Evolutionary conservation across 2,888 invertebrate species (phyloP), one percentile per base, ranked within the genome.

Genomic region (Iselma pallidipennis): DNA sequence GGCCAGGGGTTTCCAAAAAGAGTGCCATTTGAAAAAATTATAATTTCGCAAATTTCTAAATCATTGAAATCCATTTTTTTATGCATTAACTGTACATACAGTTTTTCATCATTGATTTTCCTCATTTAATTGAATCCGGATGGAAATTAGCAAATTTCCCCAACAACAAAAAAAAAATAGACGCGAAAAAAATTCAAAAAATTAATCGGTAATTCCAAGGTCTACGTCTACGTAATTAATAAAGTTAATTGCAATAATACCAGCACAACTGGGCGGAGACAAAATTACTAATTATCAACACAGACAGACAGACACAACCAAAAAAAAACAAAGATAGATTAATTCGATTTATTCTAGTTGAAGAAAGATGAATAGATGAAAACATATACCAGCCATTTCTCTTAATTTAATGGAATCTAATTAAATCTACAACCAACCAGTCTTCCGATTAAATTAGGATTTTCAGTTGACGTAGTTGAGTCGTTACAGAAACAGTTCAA

Each of bases 351-450:
- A 19, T 16, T 9, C 6, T n/a, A 31, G 37, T 31, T 12, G n/a
- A 21, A 61, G 6, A 33, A 29, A 56, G 61, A 61, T 12, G 10
- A 19, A 9, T 37, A 37, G 37, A 5, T n/a, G n/a, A n/a, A n/a
- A n/a, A n/a, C 26, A 14, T 12, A 19, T 12, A 3, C 25, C 57
- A n/a, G 49, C 57, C 57, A 61, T 57, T 61, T 29, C 57, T 61
- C 57, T 61, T 61, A 61, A 61, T 61, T 61, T 57, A 61, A 61
- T 53, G 49, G 57, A 61, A 61, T 61, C 61, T 61, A 61, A 61
- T 61, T 61, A 57, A 61, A 53, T 61, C 54, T 37, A 53, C 57
- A 42, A 49, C 52, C 55, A 49, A 53, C 37, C 16, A 37, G 37
- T 37, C 37, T 57, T 49, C 57, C 28, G 61, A 61, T 57, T 23